Evolutionary conservation across 2,797 vertebrate species (phyloP).

Genomic region (Calcarius lapponicus): DNA sequence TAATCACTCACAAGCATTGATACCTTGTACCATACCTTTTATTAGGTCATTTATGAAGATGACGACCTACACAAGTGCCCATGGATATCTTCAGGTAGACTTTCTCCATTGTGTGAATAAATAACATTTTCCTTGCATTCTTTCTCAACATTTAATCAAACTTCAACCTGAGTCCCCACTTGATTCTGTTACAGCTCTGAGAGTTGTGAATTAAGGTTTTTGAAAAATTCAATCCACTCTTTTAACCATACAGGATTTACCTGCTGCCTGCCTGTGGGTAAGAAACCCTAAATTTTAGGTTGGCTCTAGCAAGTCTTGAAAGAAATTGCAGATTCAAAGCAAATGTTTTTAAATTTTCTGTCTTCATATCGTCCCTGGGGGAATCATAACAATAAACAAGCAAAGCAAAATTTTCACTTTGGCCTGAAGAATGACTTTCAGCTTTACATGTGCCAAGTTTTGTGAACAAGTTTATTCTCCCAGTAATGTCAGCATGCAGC

Average conservation of each 20-base stretch:
- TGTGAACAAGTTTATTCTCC: constrained; percentile 12
- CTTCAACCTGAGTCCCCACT: not conserved
- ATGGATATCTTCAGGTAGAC: not conserved
- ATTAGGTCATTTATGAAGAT: not conserved
- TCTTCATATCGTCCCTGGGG: not conserved
- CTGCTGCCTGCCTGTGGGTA: not conserved
- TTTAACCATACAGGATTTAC: not conserved
- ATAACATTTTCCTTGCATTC: not conserved
- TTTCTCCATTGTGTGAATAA: not conserved
- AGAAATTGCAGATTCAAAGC: not conserved
- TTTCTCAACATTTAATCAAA: not conserved
- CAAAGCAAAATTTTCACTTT: constrained; percentile 28
- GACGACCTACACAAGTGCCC: not conserved
- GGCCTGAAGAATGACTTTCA: not conserved
- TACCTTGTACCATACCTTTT: not conserved
- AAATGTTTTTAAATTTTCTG: constrained; percentile 13
- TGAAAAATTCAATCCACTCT: not conserved
- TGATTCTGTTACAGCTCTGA: not conserved
- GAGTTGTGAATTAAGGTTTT: not conserved
- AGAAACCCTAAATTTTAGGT: not conserved
- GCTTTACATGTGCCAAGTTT: constrained; percentile 21
- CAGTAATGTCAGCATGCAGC: not conserved
- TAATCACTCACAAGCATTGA: not conserved
- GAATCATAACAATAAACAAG: constrained; percentile 44
- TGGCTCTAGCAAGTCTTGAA: not conserved